Evolutionary conservation across 1,140 invertebrate species (phyloP), one percentile per base, ranked within the genome.

Genomic region (Atta cephalotes): DNA sequence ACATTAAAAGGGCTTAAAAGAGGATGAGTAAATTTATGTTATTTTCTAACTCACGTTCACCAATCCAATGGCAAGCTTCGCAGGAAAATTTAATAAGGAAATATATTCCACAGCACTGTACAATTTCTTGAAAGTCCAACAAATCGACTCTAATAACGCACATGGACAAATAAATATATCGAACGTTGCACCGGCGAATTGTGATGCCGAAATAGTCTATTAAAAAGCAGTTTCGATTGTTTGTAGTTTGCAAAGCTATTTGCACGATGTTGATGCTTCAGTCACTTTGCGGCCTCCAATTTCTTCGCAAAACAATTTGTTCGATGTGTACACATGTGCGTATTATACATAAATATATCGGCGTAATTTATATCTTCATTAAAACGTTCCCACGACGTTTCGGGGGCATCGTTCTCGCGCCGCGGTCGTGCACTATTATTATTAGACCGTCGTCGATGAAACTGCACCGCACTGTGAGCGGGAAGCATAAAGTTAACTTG

Each of bases 401-500:
- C 56, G 72, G 53, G 53, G 53, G 72, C 51, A 60, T 62, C 35
- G 56, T 62, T 77, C 56, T 62, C 35, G 72, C 56, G 53, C 12
- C 74, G 72, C 31, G 53, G 53, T 58, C 72, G 53, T 39, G 53
- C 53, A 76, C 56, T 31, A 77, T 77, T 77, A 77, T 77, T 77
- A 77, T 77, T 77, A 77, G 74, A 77, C n/a, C 35, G 21, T 25
- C 56, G 31, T 31, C 35, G 35, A 62, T 77, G 56, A 77, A 77
- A 45, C 31, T 35, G 72, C 56, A 21, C 12, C 51, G 53, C 72
- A 25, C 31, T 28, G 5, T 31, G n/a, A 45, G 71, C 51, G 28
- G 12, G 10, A 39, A n/a, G 39, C 45, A 16, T 51, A 45, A 62
- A 62, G 74, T 77, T 45, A 60, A 77, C 56, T 77, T 18, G 3